Evolutionary conservation across 2,888 invertebrate species (phyloP), one percentile per base, ranked within the genome.

Genomic region (Erebia aethiops): DNA sequence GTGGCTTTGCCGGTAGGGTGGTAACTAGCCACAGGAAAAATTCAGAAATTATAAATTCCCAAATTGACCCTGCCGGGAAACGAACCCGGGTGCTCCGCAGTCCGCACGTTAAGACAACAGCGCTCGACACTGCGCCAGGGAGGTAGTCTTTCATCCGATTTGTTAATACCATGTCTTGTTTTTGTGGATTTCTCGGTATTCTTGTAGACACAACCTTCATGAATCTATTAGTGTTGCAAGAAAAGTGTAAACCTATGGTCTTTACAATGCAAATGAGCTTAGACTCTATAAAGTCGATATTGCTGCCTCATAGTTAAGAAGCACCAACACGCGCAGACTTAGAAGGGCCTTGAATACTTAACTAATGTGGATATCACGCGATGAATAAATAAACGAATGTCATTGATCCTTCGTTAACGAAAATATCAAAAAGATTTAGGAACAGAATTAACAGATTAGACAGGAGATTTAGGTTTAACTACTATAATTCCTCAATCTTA

Each of bases 281-380:
- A 46, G 63, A 51, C 56, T 63, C 49, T 26, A 26, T 49, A 66
- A 66, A 54, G 56, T 56, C 66, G 56, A 66, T 66, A 56, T 66
- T 21, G 57, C 63, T 62, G 69, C 69, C 62, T 61, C 49, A 3
- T 69, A 13, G 62, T 69, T 72, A 71, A 41, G 65, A 70, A 71
- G 52, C 71, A 56, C 46, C 67, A 67, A 57, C 74, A 74, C 74
- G 74, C 70, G 16, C 74, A 67, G 46, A 70, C 65, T 54, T 69
- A 71, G 70, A 74, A 72, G 67, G 70, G 51, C 65, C 52, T 65
- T 70, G 74, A 74, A 74, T 74, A 57, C 74, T 61, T 62, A 72
- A 71, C 56, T 67, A 72, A 60, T 57, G 65, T 65, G 64, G 61
- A 65, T 70, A 68, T 70, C 64, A 61, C 67, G 56, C 52, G 26